Evolutionary conservation across 1,140 invertebrate genomes (phyloP), one percentile per base, ranked within the genome.

Genomic region (Cheumatopsyche charites): DNA sequence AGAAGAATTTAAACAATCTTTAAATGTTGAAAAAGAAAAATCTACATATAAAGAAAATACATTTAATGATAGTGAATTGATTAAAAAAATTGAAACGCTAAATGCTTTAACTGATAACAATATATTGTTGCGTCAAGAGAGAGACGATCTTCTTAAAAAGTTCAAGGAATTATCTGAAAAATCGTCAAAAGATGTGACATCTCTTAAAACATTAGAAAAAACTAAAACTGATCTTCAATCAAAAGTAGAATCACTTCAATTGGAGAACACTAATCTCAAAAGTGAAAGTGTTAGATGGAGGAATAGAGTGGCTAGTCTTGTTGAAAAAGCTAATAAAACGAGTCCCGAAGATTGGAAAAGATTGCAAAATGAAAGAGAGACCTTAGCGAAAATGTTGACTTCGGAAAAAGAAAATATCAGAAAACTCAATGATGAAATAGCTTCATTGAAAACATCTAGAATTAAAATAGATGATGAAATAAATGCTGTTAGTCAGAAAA

Each of bases 41-140:
- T 86, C 23, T 1, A 94, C 81, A 87, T 89, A 5, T 80, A 90
- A 92, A 3, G 88, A 90, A n/a, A 36, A 21, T n/a, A 21, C 25
- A 13, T 26, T 47, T 45, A 42, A 66, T 79, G 94, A 97, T 80
- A 88, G 91, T 1, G 94, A 98, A 80, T 86, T 98, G 41, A 82
- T 98, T 78, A 86, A 92, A 55, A 97, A 97, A 85, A 91, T 93
- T 6, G 91, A 97, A 82, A 96, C 94, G 0, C 79, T 97, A 0
- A 94, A 96, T 85, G 92, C 95, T 1, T 88, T 98, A 15, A 94
- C 92, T 0, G 96, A 98, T 81, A 97, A 94, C 76, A 98, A 98
- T 80, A 88, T 92, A 79, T 87, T 94, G 67, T 84, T 98, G 36
- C 85, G 95, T 52, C 92, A 94, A 79, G 96, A 98, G 82, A 88